Evolutionary conservation across 2,888 invertebrate genomes (phyloP).

Genomic region (Hylaea fasciaria): DNA sequence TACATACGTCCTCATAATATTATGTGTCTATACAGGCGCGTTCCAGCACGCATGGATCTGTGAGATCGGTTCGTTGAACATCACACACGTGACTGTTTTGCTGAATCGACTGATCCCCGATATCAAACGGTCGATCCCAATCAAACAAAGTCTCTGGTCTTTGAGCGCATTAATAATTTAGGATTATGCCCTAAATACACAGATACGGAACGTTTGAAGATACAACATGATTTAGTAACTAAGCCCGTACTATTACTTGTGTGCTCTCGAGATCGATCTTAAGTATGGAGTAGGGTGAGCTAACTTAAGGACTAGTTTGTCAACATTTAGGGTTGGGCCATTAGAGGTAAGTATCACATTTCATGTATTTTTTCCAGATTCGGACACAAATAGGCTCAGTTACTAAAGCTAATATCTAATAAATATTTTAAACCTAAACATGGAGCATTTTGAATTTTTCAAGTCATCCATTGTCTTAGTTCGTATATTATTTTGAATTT

Average conservation of each 20-base stretch:
- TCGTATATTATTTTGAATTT: no score
- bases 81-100: constrained; percentile 38
- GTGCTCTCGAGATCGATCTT: neutral
- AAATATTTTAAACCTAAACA: no score
- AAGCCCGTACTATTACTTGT: neutral
- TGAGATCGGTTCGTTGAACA: constrained; percentile 43
- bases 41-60: neutral
- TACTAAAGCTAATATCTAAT: no score
- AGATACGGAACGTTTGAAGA: constrained; percentile 5
- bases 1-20: no score
- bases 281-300: no score
- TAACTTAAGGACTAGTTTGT: neutral
- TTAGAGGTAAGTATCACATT: neutral
- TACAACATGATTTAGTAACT: constrained; percentile 5
- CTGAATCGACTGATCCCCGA: constrained; percentile 23
- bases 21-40: no score
- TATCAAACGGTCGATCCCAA: constrained; percentile 31
- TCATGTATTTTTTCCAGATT: no score
- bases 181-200: constrained; percentile 33
- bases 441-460: no score
- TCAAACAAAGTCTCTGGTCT: constrained; percentile 40
- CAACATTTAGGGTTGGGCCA: neutral
- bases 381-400: no score
- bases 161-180: constrained; percentile 39
- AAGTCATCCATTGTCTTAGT: no score